phyloP scores from a whole-genome alignment of 2,888 invertebrate species.

The Syritta pipiens region DNA sequence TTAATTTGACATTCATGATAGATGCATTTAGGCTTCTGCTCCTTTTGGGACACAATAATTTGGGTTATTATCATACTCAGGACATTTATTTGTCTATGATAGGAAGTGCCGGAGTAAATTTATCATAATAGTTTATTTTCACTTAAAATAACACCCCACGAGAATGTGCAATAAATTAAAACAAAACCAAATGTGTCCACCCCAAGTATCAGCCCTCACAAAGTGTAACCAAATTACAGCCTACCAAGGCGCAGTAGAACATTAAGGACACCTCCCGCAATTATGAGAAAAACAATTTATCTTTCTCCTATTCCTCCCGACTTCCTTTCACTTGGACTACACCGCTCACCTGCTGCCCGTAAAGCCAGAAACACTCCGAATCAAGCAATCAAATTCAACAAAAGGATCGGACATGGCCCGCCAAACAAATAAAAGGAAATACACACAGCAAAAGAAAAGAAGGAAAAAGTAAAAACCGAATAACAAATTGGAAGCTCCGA shows the following conservation, averaged over 20 bases:
- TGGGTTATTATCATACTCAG: too few relatives aligned
- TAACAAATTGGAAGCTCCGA: conserved; percentile 66
- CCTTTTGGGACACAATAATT: too few relatives aligned
- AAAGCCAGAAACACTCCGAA: conserved; percentile 44
- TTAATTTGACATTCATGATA: too few relatives aligned
- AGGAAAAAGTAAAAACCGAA: conserved; percentile 2
- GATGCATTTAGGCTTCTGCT: too few relatives aligned
- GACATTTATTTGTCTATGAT: too few relatives aligned
- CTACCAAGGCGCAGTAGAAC: conserved; percentile 23
- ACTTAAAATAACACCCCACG: too few relatives aligned
- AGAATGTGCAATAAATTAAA: conserved; percentile 31
- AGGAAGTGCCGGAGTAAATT: too few relatives aligned
- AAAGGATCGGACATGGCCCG: conserved; percentile 52
- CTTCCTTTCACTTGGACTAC: conserved; percentile 1
- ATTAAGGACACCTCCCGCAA: conserved; percentile 59
- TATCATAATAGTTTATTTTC: too few relatives aligned
- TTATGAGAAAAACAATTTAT: conserved; percentile 51
- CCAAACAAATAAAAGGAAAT: conserved; percentile 45
- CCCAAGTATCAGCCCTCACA: conserved; percentile 4
- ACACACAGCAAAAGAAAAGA: too few relatives aligned
- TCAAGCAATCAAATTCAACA: conserved; percentile 64
- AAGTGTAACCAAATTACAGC: conserved; percentile 47
- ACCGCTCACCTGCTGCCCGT: conserved; percentile 48
- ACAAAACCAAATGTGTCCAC: conserved; percentile 14
- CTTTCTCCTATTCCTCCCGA: conserved; percentile 31